Base-by-base conservation (phyloP, 2,888 invertebrate genomes). In the Hydropsyche betteni region DNA sequence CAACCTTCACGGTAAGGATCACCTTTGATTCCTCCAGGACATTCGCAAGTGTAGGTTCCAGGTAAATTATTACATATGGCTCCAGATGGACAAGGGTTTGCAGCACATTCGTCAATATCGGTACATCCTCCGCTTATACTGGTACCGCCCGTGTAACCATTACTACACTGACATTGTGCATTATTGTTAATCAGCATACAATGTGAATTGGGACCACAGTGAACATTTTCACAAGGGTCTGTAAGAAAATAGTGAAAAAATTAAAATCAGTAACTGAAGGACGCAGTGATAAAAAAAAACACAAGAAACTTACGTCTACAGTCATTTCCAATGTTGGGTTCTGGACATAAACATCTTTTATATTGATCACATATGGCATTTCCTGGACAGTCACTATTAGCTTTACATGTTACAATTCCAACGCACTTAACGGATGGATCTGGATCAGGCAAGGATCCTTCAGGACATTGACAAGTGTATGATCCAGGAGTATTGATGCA, bases 51-150 rank as follows among this genome's bases (percentile, higher is more conserved):
- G 83, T 92, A 98, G 44, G 91, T 89, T 6, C 97, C 97, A 0
- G 93, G 93, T 78, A 93, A 91, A 83, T 98, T 98, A 83, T 93
- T 92, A 82, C 98, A 98, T 73, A 96, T 90, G 0, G 96, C 96
- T 77, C 95, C 94, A 2, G 88, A 81, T 50, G 94, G 93, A 83
- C 98, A 98, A 5, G 95, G 94, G 83, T 91, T 93, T 69, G 88
- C 89, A 1, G 89, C 88, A 82, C 98, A 98, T 86, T 97, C 97
- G 83, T 98, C 92, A 77, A 97, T 91, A 84, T 97, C 98, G 82
- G 91, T 90, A 83, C 96, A 97, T 12, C 94, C 94, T 76, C 89
- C 89, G 3, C 88, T 85, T 8, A 89, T 88, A 68, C 88, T 86
- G 1, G 90, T 88, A 81, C 89, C 86, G 12, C 94, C 94, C 0